Evolutionary conservation across 1,140 invertebrate species (phyloP).

Genomic region (Antheraea mylitta): DNA sequence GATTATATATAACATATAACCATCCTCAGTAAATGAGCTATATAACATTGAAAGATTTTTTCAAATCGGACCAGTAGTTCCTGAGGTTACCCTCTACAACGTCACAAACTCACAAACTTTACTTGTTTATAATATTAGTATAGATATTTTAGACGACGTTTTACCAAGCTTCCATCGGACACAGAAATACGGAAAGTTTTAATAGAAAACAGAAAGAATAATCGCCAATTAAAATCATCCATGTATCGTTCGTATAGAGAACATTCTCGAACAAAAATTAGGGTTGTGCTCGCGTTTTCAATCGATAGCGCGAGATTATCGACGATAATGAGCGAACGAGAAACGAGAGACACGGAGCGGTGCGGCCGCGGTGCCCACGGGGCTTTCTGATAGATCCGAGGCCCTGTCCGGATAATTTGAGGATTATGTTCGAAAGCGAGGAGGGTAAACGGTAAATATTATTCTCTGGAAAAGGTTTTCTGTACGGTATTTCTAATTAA

Average conservation of each 20-base stretch:
- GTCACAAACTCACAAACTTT: too few species aligned
- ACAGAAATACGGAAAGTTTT: too few species aligned
- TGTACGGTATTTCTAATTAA: background rate
- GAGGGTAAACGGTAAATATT: constrained; percentile 47
- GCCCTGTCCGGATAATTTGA: constrained; percentile 20
- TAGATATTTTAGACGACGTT: too few species aligned
- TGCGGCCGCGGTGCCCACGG: constrained; percentile 6
- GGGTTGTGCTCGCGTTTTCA: constrained; percentile 62
- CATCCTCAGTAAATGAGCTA: too few species aligned
- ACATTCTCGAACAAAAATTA: constrained; percentile 38
- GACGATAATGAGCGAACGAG: constrained; percentile 53
- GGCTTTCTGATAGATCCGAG: constrained; percentile 7
- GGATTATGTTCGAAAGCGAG: constrained; percentile 15
- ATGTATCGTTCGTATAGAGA: background rate
- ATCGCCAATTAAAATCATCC: too few species aligned
- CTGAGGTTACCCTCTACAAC: too few species aligned
- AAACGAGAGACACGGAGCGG: constrained; percentile 10
- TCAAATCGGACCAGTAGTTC: too few species aligned
- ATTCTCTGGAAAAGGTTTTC: constrained; percentile 16
- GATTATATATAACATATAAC: too few species aligned
- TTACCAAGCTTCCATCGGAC: too few species aligned
- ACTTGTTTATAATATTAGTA: too few species aligned
- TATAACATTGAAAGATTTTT: too few species aligned
- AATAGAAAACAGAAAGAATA: too few species aligned
- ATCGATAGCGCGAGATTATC: constrained; percentile 75